These are phyloP conservation scores for Drosophila birchii DNA, from an alignment of 2,888 invertebrate species.

Conservation along the genomic window DNA sequence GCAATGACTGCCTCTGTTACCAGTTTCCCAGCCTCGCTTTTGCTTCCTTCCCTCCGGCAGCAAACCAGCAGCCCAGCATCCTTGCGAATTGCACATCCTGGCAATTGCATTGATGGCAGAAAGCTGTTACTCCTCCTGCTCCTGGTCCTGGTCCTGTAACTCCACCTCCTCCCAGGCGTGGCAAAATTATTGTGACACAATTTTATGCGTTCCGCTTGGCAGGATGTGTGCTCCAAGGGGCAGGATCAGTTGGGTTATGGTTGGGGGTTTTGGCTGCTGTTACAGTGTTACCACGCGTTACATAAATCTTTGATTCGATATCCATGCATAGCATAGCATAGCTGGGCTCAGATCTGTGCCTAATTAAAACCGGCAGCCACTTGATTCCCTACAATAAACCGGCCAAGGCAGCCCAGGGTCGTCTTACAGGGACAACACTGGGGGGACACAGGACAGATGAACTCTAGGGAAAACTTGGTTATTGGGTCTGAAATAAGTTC, in stretches of 20 bases:
- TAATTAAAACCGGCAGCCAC: slow-evolving; percentile 27
- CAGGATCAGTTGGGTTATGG: background rate
- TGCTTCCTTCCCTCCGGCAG: background rate
- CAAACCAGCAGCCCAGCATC: slow-evolving; percentile 31
- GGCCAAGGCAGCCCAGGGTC: slow-evolving; percentile 14
- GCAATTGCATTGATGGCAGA: slow-evolving; percentile 66
- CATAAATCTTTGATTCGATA: slow-evolving; percentile 38
- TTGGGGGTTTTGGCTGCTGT: background rate
- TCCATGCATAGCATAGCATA: slow-evolving; percentile 22
- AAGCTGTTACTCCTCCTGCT: slow-evolving; percentile 11
- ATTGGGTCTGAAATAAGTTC: background rate
- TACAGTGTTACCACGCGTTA: slow-evolving; percentile 31
- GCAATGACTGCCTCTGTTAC: slow-evolving; percentile 57
- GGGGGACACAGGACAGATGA: background rate
- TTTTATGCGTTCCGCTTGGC: slow-evolving; percentile 72
- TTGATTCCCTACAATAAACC: slow-evolving; percentile 13
- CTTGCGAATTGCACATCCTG: slow-evolving; percentile 62
- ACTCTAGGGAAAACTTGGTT: background rate
- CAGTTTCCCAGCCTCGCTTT: too few relatives aligned
- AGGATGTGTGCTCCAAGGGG: slow-evolving; percentile 49
- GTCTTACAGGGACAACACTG: slow-evolving; percentile 13
- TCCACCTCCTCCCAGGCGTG: slow-evolving; percentile 60
- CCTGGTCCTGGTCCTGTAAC: slow-evolving; percentile 15
- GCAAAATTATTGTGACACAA: slow-evolving; percentile 83
- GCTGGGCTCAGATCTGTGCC: slow-evolving; percentile 15